A percentile compares a stretch with the other conserved stretches of the same genome.
Conservation (phyloP, 2,113 vertebrate species). For the Cairina moschata region DNA sequence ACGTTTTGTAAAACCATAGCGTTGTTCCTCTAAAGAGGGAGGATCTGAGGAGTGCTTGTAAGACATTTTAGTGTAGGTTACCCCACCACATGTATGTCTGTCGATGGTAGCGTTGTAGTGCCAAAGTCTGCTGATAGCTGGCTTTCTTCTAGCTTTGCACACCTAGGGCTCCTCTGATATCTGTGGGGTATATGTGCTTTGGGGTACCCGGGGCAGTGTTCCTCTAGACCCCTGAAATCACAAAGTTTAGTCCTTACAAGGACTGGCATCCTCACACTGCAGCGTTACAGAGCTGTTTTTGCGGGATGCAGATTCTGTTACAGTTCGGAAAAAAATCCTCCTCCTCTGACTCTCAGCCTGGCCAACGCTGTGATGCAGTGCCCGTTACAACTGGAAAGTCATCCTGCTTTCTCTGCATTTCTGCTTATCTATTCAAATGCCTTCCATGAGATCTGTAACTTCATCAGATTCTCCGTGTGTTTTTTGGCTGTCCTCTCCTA, state of each 20-base stretch:
- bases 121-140: not conserved
- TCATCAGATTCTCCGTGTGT: not conserved
- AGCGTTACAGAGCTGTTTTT: not conserved
- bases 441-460: not conserved
- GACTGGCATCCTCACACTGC: not conserved
- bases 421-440: not conserved
- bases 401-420: constrained; percentile 1
- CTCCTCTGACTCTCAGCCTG: not conserved
- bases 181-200: not conserved
- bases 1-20: not conserved
- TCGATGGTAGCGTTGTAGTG: not conserved
- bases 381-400: not conserved
- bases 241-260: not conserved
- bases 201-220: not conserved
- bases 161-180: not conserved
- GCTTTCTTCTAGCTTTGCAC: not conserved
- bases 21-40: not conserved
- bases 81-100: not conserved
- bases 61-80: not conserved
- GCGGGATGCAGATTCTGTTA: not conserved
- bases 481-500: constrained; percentile 35
- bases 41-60: not conserved
- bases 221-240: not conserved
- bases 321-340: not conserved
- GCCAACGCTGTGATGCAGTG: fast-evolving